These are phyloP conservation scores for Oasisia sp. DNA, from an alignment of 2,888 invertebrate species.

Conservation along the genomic window DNA sequence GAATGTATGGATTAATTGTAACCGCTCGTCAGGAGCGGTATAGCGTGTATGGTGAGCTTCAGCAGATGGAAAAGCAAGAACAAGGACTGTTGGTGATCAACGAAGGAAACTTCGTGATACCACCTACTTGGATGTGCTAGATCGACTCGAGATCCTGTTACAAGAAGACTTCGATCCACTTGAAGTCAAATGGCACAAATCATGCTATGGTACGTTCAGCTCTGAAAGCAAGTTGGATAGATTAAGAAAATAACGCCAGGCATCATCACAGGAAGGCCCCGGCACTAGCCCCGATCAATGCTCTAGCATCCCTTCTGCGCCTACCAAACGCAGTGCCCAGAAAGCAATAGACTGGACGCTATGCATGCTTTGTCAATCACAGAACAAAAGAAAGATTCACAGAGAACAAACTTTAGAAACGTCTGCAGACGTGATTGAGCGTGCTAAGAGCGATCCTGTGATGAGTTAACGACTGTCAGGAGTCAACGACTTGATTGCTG, in stretches of 20 bases:
- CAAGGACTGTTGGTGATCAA: no score
- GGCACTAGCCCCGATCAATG: no score
- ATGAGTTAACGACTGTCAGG: no score
- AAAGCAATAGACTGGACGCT: slow-evolving; percentile 21
- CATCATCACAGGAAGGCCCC: neutral
- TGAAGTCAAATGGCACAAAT: slow-evolving; percentile 14
- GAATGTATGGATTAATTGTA: no score
- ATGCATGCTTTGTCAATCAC: slow-evolving; percentile 9
- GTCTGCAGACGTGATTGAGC: slow-evolving; percentile 8
- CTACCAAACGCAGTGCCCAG: slow-evolving; percentile 13
- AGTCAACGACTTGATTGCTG: neutral
- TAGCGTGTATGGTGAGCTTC: no score
- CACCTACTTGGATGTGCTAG: no score
- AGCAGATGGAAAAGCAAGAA: no score
- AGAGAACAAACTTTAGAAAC: slow-evolving; percentile 14
- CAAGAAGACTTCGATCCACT: neutral
- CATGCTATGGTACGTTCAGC: neutral
- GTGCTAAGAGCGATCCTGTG: no score
- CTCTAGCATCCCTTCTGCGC: no score
- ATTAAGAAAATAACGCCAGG: slow-evolving; percentile 1
- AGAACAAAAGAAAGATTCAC: neutral
- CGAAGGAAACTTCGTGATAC: no score
- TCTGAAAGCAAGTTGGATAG: slow-evolving; percentile 18
- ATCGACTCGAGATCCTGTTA: slow-evolving; percentile 1
- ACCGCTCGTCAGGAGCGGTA: no score